phyloP scores from a whole-genome alignment of 2,888 invertebrate genomes.

The Thereva nobilitata region DNA sequence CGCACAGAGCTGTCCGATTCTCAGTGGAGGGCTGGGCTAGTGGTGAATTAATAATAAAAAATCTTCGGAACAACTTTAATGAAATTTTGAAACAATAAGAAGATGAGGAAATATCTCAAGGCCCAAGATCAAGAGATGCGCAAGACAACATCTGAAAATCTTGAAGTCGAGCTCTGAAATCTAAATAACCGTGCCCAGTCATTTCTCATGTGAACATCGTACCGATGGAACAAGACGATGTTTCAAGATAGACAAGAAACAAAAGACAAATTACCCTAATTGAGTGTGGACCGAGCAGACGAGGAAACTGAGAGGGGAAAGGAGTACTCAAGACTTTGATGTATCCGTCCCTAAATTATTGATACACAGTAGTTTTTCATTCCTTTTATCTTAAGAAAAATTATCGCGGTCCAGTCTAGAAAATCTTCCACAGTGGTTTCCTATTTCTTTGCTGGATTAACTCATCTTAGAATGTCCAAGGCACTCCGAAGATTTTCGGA shows the following conservation, averaged over 20 bases:
- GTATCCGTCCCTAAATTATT: conserved; percentile 30
- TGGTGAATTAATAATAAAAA: background rate
- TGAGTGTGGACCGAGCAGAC: conserved; percentile 20
- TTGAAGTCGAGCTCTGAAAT: background rate
- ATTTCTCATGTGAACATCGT: conserved; percentile 14
- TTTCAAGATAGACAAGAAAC: conserved; percentile 4
- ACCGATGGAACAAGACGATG: conserved; percentile 6
- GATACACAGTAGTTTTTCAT: conserved; percentile 21
- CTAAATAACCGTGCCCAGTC: conserved; percentile 24
- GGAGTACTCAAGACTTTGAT: conserved; percentile 12
- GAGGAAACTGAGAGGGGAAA: conserved; percentile 1
- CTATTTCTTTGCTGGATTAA: conserved; percentile 21
- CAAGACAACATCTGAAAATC: too few species aligned
- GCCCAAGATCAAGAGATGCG: too few species aligned
- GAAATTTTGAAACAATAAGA: conserved; percentile 24
- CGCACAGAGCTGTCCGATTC: conserved; percentile 7
- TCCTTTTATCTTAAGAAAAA: conserved; percentile 1
- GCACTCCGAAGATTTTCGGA: background rate
- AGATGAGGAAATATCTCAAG: background rate
- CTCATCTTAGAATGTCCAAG: conserved; percentile 8
- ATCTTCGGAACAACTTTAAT: conserved; percentile 1
- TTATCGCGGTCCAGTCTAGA: conserved; percentile 3
- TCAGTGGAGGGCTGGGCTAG: too few species aligned
- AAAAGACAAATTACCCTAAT: conserved; percentile 36
- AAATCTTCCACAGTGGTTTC: conserved; percentile 17